phyloP scores from a whole-genome alignment of 2,888 invertebrate species.

The Piscicola geometra region DNA sequence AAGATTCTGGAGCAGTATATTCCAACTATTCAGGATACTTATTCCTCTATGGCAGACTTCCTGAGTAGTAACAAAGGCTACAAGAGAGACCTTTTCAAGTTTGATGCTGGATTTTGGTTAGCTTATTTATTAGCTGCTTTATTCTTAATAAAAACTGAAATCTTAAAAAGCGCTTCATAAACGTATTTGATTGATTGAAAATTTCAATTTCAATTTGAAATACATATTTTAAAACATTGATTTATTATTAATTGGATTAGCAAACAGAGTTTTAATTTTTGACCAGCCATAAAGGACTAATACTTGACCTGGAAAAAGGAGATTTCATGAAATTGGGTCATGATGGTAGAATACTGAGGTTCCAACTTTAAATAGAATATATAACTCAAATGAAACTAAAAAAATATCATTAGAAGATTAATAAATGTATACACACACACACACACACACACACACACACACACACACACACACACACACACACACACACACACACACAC shows the following conservation, averaged over 20 bases:
- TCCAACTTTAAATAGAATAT: too few species aligned
- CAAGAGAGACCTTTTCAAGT: constrained; percentile 49
- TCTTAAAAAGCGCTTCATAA: too few species aligned
- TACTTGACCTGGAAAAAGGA: constrained; percentile 67
- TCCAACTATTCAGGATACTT: constrained; percentile 23
- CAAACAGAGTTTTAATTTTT: constrained; percentile 27
- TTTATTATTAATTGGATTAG: too few species aligned
- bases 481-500: too few species aligned
- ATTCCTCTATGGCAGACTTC: constrained; percentile 56
- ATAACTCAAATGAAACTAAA: background rate
- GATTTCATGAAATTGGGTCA: constrained; percentile 64
- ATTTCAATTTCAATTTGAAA: too few species aligned
- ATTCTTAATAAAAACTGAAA: too few species aligned
- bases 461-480: too few species aligned
- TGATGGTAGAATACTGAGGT: constrained; percentile 54
- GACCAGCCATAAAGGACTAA: constrained; percentile 62
- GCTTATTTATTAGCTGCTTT: too few species aligned
- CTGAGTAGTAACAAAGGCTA: constrained; percentile 62
- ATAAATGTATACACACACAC: too few species aligned
- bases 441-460: too few species aligned
- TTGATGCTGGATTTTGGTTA: constrained; percentile 66
- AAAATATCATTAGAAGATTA: background rate
- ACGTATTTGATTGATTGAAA: background rate
- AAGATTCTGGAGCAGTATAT: background rate
- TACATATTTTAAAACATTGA: too few species aligned